Base-by-base conservation (phyloP, 30 jellyfish, hydroid and myxozoan species). In the Cassiopea xamachana region DNA sequence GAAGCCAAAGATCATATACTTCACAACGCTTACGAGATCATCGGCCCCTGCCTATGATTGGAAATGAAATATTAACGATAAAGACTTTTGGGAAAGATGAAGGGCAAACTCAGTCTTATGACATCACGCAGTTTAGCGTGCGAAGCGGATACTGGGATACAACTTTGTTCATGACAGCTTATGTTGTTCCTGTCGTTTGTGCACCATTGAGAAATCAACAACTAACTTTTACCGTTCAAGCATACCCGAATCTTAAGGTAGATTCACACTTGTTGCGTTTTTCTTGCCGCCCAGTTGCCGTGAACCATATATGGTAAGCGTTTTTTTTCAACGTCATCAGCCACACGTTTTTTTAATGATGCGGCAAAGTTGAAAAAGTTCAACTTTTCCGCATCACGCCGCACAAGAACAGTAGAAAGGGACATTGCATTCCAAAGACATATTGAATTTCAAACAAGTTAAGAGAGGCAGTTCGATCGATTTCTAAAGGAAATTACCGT, bases 151-250 rank as follows among this genome's bases (percentile, higher is more conserved):
- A 61, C 39, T 49, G 48, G 44, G 89, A 77, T 43, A 19, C 17
- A 44, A 59, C 7, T 50, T 15, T 62, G 13, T 87, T 74, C 69
- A 82, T 87, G 14, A 87, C 60, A 16, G 94, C 83, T 45, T 67
- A 87, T 77, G 89, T 77, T 6, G 83, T 75, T 46, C 82, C 89
- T 46, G 82, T 78, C 17, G 89, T 87, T 51, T 87, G 94, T 51
- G 89, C 88, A 27, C 94, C 90, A 13, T 83, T 87, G 69, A 44
- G 47, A 75, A 47, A 69, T 47, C 94, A 87, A 51, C 83, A 18
- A 46, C 75, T 87, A 73, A 27, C 17, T 73, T 73, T 73, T 73
- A 51, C 81, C 48, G 51, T 50, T 17, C 48, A 16, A 13, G 81
- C 51, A 13, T 73, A 73, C 51, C 81, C 81, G 17, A 1, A 73